These are phyloP conservation scores for Ammodytes marinus DNA, from an alignment of 2,113 vertebrate species.

Conservation along the genomic window DNA sequence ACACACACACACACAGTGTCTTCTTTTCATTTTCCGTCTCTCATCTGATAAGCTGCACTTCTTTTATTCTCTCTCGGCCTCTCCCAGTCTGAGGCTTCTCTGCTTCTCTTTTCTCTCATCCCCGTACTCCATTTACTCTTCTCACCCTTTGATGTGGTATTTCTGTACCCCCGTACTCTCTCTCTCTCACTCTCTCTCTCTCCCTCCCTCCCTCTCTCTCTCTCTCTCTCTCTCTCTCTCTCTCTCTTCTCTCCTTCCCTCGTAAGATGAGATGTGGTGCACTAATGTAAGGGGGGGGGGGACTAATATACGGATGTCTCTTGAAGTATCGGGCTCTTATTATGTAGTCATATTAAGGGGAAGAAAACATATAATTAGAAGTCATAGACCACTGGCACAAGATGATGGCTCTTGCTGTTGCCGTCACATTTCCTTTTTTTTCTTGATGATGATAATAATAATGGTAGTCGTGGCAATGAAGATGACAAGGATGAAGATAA, in stretches of 20 bases:
- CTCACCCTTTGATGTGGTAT: slow-evolving; percentile 81
- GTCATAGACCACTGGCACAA: slow-evolving; percentile 61
- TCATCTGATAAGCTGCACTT: slow-evolving; percentile 68
- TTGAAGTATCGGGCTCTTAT: slow-evolving; percentile 81
- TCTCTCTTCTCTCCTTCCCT: slow-evolving; percentile 11
- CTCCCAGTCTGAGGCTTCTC: slow-evolving; percentile 55
- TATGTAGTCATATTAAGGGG: slow-evolving; percentile 80
- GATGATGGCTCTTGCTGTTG: slow-evolving; percentile 69
- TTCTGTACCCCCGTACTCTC: slow-evolving; percentile 57
- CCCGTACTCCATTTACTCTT: slow-evolving; percentile 76
- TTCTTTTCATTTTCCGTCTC: slow-evolving; percentile 55
- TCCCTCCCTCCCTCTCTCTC: slow-evolving; percentile 40
- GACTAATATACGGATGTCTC: slow-evolving; percentile 79
- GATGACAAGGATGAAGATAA: slow-evolving; percentile 76
- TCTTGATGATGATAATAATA: slow-evolving; percentile 64
- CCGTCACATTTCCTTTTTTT: slow-evolving; percentile 72
- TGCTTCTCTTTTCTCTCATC: slow-evolving; percentile 64
- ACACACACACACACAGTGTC: background rate
- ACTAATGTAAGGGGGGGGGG: slow-evolving; percentile 72
- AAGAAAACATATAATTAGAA: slow-evolving; percentile 80
- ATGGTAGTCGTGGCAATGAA: slow-evolving; percentile 76
- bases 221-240: slow-evolving; percentile 45
- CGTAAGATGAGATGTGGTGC: slow-evolving; percentile 72
- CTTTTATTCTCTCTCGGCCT: slow-evolving; percentile 74
- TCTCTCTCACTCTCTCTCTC: slow-evolving; percentile 48